These are phyloP conservation scores for Enteromius treurensis DNA, from an alignment of 2,797 vertebrate genomes.

Conservation along the genomic window DNA sequence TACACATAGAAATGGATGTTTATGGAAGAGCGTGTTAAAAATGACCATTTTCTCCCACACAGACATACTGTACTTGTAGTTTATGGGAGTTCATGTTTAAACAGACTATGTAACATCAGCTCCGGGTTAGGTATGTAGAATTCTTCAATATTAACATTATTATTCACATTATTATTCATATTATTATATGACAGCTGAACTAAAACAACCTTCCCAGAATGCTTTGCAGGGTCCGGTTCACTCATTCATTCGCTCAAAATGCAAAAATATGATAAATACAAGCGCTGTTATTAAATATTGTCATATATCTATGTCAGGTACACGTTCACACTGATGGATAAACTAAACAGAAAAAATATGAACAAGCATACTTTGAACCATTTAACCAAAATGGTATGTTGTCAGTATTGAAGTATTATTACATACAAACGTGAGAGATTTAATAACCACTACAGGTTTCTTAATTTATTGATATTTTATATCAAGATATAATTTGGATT, in stretches of 20 bases:
- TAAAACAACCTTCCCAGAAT: not conserved
- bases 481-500: not conserved
- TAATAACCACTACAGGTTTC: slow-evolving; percentile 11
- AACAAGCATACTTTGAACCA: not conserved
- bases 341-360: not conserved
- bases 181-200: not conserved
- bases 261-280: not conserved
- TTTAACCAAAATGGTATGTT: not conserved
- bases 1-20: slow-evolving; percentile 1
- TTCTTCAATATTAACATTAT: not conserved
- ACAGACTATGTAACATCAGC: not conserved
- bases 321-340: not conserved
- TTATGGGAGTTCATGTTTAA: not conserved
- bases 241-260: not conserved
- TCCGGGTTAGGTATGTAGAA: not conserved
- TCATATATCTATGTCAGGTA: not conserved
- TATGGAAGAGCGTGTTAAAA: not conserved
- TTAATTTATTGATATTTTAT: not conserved
- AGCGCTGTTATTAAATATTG: not conserved
- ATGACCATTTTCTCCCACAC: not conserved
- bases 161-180: too few relatives aligned
- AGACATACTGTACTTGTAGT: not conserved
- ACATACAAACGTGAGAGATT: not conserved
- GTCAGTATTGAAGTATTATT: not conserved
- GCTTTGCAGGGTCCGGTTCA: not conserved